phyloP scores from a whole-genome alignment of 2,113 vertebrate species.

The Apeltes quadracus region DNA sequence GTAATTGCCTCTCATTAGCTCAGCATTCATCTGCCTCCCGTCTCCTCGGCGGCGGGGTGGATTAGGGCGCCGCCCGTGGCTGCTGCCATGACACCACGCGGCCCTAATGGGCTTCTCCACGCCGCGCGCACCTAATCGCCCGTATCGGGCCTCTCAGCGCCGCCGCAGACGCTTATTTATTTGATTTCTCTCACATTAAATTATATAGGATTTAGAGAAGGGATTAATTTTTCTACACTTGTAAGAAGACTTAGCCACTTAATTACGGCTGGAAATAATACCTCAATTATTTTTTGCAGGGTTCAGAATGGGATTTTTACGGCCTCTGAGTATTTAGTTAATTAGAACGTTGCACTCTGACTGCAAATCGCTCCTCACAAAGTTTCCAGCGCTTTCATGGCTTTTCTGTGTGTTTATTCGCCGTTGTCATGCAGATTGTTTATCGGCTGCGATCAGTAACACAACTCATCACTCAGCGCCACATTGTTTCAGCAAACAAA shows the following conservation, averaged over 20 bases:
- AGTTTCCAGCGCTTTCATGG: conserved; percentile 36
- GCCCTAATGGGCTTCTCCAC: conserved; percentile 81
- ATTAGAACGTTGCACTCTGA: conserved; percentile 63
- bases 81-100: conserved; percentile 72
- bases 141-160: conserved; percentile 77
- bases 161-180: conserved; percentile 76
- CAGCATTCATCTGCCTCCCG: conserved; percentile 69
- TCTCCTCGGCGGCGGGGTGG: conserved; percentile 53
- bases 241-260: conserved; percentile 78
- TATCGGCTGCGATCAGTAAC: conserved; percentile 64
- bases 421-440: conserved; percentile 63
- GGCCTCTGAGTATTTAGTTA: conserved; percentile 64
- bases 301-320: conserved; percentile 61
- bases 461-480: conserved; percentile 68
- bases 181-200: conserved; percentile 82
- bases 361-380: conserved; percentile 51
- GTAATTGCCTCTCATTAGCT: conserved; percentile 74
- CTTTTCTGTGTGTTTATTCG: conserved; percentile 4
- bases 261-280: conserved; percentile 82
- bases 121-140: conserved; percentile 80
- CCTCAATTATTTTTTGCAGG: conserved; percentile 74
- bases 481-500: conserved; percentile 70
- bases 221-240: conserved; percentile 79
- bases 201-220: conserved; percentile 80
- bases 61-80: conserved; percentile 68